phyloP scores from a whole-genome alignment of 92 coral and sea anemone species.

The Phenganax subtilis region DNA sequence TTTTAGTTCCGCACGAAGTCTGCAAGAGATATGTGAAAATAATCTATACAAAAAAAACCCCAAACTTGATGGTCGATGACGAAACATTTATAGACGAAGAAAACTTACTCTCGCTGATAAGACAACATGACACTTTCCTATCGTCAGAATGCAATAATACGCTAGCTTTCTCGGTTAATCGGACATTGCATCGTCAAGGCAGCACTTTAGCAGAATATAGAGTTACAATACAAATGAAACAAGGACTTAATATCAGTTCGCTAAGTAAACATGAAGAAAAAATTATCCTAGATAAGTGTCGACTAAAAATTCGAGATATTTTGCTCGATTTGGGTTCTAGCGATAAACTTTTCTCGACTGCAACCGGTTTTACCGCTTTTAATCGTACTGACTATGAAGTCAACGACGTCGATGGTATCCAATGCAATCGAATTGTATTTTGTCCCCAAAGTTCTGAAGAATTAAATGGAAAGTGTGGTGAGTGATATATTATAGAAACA shows the following conservation, averaged over 20 bases:
- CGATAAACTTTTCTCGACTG: too few species aligned
- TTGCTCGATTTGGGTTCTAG: too few species aligned
- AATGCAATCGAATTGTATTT: background rate
- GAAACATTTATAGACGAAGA: background rate
- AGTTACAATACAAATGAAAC: background rate
- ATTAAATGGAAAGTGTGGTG: background rate
- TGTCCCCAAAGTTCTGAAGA: conserved; percentile 16
- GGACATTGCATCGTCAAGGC: background rate
- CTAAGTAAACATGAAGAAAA: too few species aligned
- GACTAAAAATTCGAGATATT: too few species aligned
- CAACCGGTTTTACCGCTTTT: too few species aligned
- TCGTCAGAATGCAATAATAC: background rate
- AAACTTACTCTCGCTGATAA: background rate
- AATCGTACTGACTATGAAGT: too few species aligned
- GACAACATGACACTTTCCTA: too few species aligned
- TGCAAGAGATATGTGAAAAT: background rate
- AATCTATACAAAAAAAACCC: background rate
- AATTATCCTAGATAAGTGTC: too few species aligned
- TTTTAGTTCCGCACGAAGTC: background rate
- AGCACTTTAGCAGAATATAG: background rate
- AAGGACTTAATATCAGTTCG: too few species aligned
- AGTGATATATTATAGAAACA: background rate
- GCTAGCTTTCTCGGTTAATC: background rate
- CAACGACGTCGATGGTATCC: background rate
- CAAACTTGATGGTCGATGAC: background rate